phyloP scores from a whole-genome alignment of 1,140 invertebrate genomes.

The Globodera ellingtonae region DNA sequence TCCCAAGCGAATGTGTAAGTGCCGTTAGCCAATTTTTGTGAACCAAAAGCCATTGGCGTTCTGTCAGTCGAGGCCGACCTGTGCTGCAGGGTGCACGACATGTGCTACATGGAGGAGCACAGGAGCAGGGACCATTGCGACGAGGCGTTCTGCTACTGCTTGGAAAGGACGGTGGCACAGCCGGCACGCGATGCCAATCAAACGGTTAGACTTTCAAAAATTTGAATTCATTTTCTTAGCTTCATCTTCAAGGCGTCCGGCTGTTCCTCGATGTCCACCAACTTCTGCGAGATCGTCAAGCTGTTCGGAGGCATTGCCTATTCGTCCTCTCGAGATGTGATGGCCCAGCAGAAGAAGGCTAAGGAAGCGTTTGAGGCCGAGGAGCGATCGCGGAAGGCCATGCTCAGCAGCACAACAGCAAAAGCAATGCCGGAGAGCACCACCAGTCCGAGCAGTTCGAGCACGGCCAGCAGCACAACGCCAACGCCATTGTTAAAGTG shows the following conservation, averaged over 20 bases:
- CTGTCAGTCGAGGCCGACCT: conserved; percentile 32
- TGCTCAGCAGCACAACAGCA: conserved; percentile 9
- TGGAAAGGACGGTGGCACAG: conserved; percentile 29
- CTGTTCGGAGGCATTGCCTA: conserved; percentile 36
- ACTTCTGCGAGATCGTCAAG: conserved; percentile 37
- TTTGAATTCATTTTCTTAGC: not conserved
- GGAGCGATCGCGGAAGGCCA: conserved; percentile 13
- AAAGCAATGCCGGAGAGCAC: conserved; percentile 7
- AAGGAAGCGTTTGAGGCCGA: conserved; percentile 10
- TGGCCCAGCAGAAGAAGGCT: conserved; percentile 8
- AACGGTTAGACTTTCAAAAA: not conserved
- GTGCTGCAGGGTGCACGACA: conserved; percentile 35
- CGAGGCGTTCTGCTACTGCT: conserved; percentile 35
- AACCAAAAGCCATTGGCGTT: not conserved
- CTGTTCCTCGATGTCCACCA: conserved; percentile 13
- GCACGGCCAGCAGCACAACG: not conserved
- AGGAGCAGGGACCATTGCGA: conserved; percentile 28
- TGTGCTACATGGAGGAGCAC: conserved; percentile 38
- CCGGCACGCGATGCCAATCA: conserved; percentile 9
- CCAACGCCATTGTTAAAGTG: not conserved
- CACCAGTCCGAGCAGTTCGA: not conserved
- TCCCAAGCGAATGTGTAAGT: conserved; percentile 31
- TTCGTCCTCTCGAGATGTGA: conserved; percentile 3
- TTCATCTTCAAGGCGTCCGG: not conserved
- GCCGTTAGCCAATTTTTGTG: not conserved